Percentiles rank a stretch among this genome's conserved stretches.
These are phyloP conservation scores for Nothocercus julius DNA, from an alignment of 2,113 vertebrate genomes.

Conservation along the genomic window DNA sequence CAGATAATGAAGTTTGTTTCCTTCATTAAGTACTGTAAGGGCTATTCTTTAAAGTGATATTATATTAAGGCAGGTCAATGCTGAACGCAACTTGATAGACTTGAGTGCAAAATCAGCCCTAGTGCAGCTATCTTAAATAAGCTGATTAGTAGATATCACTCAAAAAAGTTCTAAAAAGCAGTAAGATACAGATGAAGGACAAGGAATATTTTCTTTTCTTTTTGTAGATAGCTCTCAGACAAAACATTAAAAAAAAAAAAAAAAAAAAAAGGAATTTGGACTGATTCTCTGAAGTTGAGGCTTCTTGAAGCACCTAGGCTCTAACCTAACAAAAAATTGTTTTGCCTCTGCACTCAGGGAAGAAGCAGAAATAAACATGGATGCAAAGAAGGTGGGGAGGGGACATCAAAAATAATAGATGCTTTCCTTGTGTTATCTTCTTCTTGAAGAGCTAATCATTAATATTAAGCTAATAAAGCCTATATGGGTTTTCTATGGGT, in stretches of 20 bases:
- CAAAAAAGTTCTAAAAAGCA: neutral
- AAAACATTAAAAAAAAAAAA: neutral
- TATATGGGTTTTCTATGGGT: neutral
- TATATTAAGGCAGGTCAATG: neutral
- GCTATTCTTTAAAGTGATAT: fast-evolving
- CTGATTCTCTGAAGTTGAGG: neutral
- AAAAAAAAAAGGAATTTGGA: neutral
- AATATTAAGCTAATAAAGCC: neutral
- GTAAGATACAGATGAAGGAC: neutral
- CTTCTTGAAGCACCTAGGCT: neutral
- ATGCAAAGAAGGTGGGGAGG: neutral
- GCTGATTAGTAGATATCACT: neutral
- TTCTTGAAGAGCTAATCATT: neutral
- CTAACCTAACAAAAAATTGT: neutral
- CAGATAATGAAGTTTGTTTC: neutral
- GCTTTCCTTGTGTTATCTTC: neutral
- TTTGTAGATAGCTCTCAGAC: neutral
- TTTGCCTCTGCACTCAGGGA: neutral
- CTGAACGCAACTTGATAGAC: neutral
- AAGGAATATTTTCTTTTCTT: neutral
- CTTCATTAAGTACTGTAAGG: neutral
- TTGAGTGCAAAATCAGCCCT: neutral
- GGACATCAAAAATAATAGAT: neutral
- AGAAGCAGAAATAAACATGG: neutral
- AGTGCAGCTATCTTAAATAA: neutral